A percentile compares a stretch with the other conserved stretches of the same genome.
Evolutionary conservation across 1,140 invertebrate genomes (phyloP).

Genomic region (Caenorhabditis remanei): DNA sequence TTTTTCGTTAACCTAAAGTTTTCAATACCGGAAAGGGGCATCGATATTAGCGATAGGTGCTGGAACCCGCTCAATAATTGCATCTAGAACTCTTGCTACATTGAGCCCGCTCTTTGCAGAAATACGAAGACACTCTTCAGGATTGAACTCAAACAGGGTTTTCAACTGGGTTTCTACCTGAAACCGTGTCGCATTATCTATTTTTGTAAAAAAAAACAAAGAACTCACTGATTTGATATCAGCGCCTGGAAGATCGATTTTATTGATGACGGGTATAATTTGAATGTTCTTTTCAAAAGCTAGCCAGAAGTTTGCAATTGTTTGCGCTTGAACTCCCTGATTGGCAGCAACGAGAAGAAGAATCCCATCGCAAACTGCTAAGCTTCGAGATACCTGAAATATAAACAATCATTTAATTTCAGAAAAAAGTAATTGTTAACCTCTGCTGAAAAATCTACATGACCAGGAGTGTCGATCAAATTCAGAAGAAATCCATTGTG

Average conservation of each 20-base stretch:
- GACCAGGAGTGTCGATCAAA: slow-evolving; percentile 96
- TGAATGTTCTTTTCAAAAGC: slow-evolving; percentile 87
- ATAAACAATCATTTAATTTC: not conserved
- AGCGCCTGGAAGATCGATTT: slow-evolving; percentile 87
- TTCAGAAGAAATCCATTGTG: slow-evolving; percentile 90
- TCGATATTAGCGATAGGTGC: slow-evolving; percentile 81
- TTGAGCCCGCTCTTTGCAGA: slow-evolving; percentile 85
- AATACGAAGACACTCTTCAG: slow-evolving; percentile 83
- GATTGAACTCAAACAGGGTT: slow-evolving; percentile 87
- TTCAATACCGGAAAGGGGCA: slow-evolving; percentile 80
- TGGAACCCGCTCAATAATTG: slow-evolving; percentile 79
- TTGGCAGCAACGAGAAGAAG: slow-evolving; percentile 95
- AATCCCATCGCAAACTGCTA: slow-evolving; percentile 93
- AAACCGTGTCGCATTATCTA: not conserved
- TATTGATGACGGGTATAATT: slow-evolving; percentile 94
- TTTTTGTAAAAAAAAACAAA: not conserved
- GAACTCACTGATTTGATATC: slow-evolving; percentile 68
- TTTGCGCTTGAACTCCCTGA: slow-evolving; percentile 92
- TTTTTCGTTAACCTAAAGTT: not conserved
- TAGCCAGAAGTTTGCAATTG: slow-evolving; percentile 94
- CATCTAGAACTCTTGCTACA: slow-evolving; percentile 78
- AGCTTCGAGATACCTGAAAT: slow-evolving; percentile 83
- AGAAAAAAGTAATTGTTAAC: not conserved
- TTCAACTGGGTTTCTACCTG: slow-evolving; percentile 84
- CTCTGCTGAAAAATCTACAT: slow-evolving; percentile 98